phyloP scores from a whole-genome alignment of 1,140 invertebrate species.

The Proctacanthus coquilletti region DNA sequence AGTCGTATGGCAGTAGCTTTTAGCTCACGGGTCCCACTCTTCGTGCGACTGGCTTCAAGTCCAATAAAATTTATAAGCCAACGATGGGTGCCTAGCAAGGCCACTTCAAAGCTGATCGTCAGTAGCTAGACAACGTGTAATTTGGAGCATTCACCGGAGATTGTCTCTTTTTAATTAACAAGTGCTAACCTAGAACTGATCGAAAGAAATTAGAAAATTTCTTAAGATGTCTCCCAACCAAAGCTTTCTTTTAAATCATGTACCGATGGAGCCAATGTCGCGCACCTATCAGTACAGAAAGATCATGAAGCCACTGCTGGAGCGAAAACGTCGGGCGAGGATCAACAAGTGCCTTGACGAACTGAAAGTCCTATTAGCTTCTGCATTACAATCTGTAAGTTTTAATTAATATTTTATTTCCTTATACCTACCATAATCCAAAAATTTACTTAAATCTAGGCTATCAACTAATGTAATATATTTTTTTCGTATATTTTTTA shows the following conservation, averaged over 20 bases:
- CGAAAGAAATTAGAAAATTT: background rate
- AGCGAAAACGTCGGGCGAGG: slow-evolving; percentile 64
- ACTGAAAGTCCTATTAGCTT: slow-evolving; percentile 65
- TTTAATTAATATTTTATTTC: slow-evolving; percentile 2
- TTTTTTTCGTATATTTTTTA: slow-evolving; percentile 6
- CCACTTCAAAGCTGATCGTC: too few relatives aligned
- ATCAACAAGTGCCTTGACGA: slow-evolving; percentile 75
- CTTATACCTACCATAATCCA: background rate
- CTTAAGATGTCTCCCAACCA: slow-evolving; percentile 14
- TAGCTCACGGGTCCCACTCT: too few relatives aligned
- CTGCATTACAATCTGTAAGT: slow-evolving; percentile 40
- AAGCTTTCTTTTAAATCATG: slow-evolving; percentile 7
- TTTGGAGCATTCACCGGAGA: too few relatives aligned
- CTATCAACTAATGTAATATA: background rate
- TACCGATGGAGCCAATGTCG: slow-evolving; percentile 19
- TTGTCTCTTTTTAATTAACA: too few relatives aligned
- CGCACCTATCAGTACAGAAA: slow-evolving; percentile 39
- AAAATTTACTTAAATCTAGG: background rate
- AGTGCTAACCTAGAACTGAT: too few relatives aligned
- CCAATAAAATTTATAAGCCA: too few relatives aligned
- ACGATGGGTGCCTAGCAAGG: too few relatives aligned
- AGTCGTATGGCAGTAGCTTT: too few relatives aligned
- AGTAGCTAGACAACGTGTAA: too few relatives aligned
- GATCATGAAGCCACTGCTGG: slow-evolving; percentile 60
- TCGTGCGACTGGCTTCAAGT: too few relatives aligned